phyloP scores from a whole-genome alignment of 2,888 invertebrate species.

The Mythimna albipuncta region DNA sequence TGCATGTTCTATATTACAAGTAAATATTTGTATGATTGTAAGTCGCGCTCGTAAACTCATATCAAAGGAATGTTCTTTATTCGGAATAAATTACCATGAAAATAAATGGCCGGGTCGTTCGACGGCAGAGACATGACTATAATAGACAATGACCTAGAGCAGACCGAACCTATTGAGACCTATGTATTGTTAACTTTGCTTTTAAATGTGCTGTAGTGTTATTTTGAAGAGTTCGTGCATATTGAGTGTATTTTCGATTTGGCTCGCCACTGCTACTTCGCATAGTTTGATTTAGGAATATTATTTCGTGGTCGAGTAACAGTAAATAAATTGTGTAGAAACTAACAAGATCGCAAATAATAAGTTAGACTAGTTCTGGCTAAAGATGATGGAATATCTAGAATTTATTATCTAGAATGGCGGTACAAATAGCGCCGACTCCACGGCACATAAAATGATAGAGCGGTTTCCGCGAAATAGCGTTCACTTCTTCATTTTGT shows the following conservation, averaged over 20 bases:
- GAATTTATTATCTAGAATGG: conserved; percentile 30
- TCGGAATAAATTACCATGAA: conserved; percentile 57
- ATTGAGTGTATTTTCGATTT: neutral
- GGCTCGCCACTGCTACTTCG: neutral
- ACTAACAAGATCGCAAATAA: conserved; percentile 6
- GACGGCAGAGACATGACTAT: conserved; percentile 39
- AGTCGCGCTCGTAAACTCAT: conserved; percentile 47
- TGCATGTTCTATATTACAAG: neutral
- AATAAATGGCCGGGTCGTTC: conserved; percentile 49
- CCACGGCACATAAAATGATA: conserved; percentile 27
- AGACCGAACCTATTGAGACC: conserved; percentile 15
- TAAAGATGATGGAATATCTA: conserved; percentile 35
- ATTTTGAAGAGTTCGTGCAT: conserved; percentile 7
- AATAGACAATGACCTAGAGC: conserved; percentile 44
- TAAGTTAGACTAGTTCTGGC: conserved; percentile 7
- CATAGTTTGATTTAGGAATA: neutral
- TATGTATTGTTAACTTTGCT: conserved; percentile 34
- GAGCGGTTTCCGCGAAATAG: conserved; percentile 36
- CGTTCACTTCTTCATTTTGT: conserved; percentile 45
- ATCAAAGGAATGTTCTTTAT: conserved; percentile 51
- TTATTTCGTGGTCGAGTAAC: neutral
- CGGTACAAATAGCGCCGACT: conserved; percentile 26
- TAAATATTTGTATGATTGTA: conserved; percentile 36
- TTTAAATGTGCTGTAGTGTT: neutral
- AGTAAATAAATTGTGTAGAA: neutral